Base-by-base conservation (phyloP, 2,888 invertebrate species). In the Piscicola geometra region DNA sequence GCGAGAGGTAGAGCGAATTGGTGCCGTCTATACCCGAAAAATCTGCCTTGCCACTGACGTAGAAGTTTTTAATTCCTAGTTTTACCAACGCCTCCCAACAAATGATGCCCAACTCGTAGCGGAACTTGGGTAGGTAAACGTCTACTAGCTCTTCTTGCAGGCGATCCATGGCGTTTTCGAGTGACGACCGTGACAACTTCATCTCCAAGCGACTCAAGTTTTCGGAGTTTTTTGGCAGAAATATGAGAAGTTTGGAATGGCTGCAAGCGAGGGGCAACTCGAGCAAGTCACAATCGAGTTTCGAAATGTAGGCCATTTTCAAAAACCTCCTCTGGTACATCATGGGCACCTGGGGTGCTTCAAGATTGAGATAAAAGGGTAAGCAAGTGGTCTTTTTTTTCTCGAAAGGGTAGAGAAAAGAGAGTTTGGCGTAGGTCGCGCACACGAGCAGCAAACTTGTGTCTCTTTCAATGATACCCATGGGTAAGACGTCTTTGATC, bases 81-180 rank as follows among this genome's bases (percentile, higher is more conserved):
- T 78, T 77, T 41, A 77, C 71, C 21, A 80, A 75, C 33, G 76
- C 76, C 28, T 80, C 80, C 56, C 76, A 76, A 69, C 77, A 72
- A 32, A 77, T 72, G 52, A 77, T 71, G 21, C 79, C 79, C 28
- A 78, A 67, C 52, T 80, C 80, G 56, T 78, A 80, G 56, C 78
- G 77, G 75, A 80, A 80, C 68, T 76, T 77, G 35, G 80, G 80
- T 15, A 80, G 71, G 68, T 79, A 77, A n/a, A 80, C 77, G 56
- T 80, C 80, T 28, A 80, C 79, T 5, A 75, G 52, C 64, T 80
- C 78, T 12, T 77, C 78, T 33, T 71, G 70, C 70, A 80, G 56
- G 28, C 72, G 60, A 28, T 78, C 77, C 25, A 77, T 41, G 56
- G 72, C 66, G n/a, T 66, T 73, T 68, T 80, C 80, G 28, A 80